A percentile compares a stretch with the other conserved stretches of the same genome.
Conservation (phyloP, 2,797 vertebrate species). For the Lemur catta region DNA sequence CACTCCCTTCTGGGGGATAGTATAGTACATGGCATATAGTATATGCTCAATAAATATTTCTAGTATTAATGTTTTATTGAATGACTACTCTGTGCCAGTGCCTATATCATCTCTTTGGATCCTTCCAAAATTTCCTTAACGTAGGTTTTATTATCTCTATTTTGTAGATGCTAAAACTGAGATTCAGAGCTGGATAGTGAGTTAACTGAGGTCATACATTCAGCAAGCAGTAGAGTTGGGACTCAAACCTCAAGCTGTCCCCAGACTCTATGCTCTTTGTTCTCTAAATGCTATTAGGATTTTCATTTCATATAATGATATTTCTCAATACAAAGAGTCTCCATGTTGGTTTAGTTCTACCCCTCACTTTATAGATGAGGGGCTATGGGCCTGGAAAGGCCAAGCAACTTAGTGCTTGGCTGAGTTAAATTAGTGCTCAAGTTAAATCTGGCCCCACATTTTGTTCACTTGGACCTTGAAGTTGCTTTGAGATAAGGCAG, state of each 20-base stretch:
- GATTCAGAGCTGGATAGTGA: neutral
- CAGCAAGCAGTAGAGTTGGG: neutral
- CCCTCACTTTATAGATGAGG: neutral
- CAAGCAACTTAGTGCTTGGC: neutral
- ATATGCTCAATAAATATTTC: neutral
- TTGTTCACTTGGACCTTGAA: neutral
- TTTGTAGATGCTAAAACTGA: neutral
- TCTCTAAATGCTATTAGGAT: neutral
- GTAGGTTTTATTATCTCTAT: neutral
- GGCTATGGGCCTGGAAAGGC: neutral
- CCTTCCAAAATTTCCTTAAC: neutral
- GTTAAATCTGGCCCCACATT: neutral
- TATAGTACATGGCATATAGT: neutral
- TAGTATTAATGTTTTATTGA: neutral
- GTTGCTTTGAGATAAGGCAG: conserved; percentile 28
- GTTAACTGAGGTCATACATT: neutral
- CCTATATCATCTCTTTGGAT: neutral
- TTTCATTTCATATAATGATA: neutral
- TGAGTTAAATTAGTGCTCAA: neutral
- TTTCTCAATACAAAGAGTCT: neutral
- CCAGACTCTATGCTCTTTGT: neutral
- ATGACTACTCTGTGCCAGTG: neutral
- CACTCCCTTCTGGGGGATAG: neutral
- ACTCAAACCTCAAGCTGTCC: neutral
- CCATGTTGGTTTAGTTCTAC: neutral